Base-by-base conservation (phyloP, 2,888 invertebrate species). In the Drosophila subsilvestris region DNA sequence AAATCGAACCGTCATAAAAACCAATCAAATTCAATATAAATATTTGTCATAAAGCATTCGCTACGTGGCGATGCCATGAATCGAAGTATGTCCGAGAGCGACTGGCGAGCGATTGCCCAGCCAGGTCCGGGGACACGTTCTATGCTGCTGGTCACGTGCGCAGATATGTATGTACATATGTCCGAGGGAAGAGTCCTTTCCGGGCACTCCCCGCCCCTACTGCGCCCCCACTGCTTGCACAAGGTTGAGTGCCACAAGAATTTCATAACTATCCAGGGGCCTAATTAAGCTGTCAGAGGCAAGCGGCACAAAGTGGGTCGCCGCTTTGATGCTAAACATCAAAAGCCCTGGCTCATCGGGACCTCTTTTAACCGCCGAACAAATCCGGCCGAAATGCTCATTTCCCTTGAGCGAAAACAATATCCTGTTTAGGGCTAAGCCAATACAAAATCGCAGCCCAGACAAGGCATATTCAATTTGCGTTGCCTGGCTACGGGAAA, bases 271-370 rank as follows among this genome's bases (percentile, higher is more conserved):
- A 49, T 45, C 32, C 47, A 37, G 32, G 71, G 55, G 75, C 45
- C 62, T 84, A 86, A 86, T 80, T 86, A 80, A 78, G 66, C 76
- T 82, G 84, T 78, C 84, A 78, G 53, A 66, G 78, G 55, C 84
- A 58, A 71, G 27, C 44, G 63, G 54, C 10, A 42, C 17, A 43
- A 37, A 54, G 72, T 59, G 60, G 37, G 56, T 12, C 55, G 50
- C 44, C 18, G 27, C 29, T 47, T 59, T 62, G 43, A 44, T 32
- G 53, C 12, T 53, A 32, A 67, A 80, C 84, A 72, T 86, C 84
- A 81, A 81, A 80, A 83, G 72, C 9, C 49, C 57, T 69, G 63
- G 62, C 69, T 65, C 57, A 17, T 22, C 48, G 49, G 49, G 18
- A 55, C 44, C 49, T 32, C 60, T 45, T 57, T 59, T 45, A 44